Conservation (phyloP, 2,888 invertebrate genomes). For the Agrilus biguttatus region DNA sequence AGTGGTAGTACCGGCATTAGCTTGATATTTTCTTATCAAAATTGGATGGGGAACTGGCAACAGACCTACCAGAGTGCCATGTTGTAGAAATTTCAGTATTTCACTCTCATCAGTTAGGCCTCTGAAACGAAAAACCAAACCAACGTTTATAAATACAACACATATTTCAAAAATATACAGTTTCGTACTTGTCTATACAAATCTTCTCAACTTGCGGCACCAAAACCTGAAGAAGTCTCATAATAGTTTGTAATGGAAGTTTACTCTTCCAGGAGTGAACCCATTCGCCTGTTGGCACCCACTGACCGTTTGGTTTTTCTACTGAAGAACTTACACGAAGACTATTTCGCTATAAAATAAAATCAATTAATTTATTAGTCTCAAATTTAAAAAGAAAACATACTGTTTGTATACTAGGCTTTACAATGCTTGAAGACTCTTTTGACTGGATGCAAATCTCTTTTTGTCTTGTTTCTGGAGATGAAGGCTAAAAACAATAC, state of each 20-base stretch:
- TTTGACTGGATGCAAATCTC: too few species aligned
- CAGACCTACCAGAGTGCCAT: conserved; percentile 93
- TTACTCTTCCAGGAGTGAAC: conserved; percentile 93
- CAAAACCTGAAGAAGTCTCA: conserved; percentile 93
- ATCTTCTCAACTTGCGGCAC: conserved; percentile 99
- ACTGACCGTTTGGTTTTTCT: conserved; percentile 33
- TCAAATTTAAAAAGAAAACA: not conserved
- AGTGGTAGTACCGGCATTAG: conserved; percentile 94
- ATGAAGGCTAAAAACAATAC: too few species aligned
- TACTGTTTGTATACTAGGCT: not conserved
- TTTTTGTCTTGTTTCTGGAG: too few species aligned
- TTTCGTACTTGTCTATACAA: conserved; percentile 85
- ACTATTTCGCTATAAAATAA: conserved; percentile 45
- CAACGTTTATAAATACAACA: not conserved
- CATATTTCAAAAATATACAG: not conserved
- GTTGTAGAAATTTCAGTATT: conserved; percentile 96
- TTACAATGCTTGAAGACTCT: too few species aligned
- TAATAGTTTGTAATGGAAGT: conserved; percentile 95
- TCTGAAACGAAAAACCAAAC: conserved; percentile 35
- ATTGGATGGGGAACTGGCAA: conserved; percentile 99
- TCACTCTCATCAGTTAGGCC: conserved; percentile 98
- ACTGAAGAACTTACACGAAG: conserved; percentile 39
- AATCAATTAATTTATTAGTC: too few species aligned
- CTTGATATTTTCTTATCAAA: conserved; percentile 96
- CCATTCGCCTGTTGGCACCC: conserved; percentile 95